Conservation (phyloP, 2,888 invertebrate genomes). For the Yponomeuta sedellus region DNA sequence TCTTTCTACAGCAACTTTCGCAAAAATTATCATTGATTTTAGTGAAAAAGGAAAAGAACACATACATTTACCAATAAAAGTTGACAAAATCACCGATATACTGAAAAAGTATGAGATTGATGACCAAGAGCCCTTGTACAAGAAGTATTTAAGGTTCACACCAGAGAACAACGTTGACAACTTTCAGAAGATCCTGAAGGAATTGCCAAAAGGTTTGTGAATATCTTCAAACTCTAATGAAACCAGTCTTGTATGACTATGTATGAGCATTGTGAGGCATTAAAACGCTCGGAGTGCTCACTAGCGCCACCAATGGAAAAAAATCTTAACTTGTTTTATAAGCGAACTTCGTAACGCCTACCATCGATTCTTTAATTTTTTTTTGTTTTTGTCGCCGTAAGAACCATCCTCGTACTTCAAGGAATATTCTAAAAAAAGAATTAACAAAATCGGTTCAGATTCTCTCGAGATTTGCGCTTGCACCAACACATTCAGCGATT, state of each 20-base stretch:
- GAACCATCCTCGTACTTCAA: no score
- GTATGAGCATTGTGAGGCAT: background rate
- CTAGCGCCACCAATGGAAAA: no score
- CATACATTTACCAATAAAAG: background rate
- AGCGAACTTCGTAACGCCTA: no score
- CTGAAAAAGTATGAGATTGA: conserved; percentile 37
- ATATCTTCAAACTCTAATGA: background rate
- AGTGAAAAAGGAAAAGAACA: background rate
- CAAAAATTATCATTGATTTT: background rate
- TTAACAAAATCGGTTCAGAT: no score
- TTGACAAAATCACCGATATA: conserved; percentile 24
- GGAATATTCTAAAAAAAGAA: no score
- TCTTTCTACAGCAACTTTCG: no score
- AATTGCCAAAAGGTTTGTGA: conserved; percentile 59
- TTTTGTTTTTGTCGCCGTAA: no score
- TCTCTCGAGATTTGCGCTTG: no score
- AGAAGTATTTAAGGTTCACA: conserved; percentile 51
- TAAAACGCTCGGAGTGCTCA: no score
- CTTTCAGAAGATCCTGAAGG: conserved; percentile 51
- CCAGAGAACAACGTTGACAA: conserved; percentile 56
- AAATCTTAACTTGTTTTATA: no score
- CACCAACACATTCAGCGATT: no score
- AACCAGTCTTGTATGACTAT: background rate
- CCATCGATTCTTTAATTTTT: no score
- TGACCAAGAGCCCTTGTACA: conserved; percentile 48